These are phyloP conservation scores for Callipepla squamata DNA, from an alignment of 2,113 vertebrate genomes.

Conservation along the genomic window DNA sequence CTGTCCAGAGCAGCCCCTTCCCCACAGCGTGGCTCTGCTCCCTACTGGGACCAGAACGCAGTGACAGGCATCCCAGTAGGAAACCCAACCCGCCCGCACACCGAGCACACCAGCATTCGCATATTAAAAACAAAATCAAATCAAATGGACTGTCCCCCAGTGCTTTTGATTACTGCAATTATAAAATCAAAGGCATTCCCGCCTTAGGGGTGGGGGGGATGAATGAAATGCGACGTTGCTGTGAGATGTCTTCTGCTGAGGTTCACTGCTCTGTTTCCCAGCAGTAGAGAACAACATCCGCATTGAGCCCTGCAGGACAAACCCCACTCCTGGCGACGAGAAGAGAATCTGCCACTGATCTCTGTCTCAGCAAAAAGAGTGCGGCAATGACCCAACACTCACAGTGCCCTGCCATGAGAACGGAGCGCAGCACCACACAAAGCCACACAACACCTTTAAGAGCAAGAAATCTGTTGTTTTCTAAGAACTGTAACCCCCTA, in stretches of 20 bases:
- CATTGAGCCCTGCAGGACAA: not conserved
- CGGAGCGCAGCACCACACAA: accelerated
- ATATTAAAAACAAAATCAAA: not conserved
- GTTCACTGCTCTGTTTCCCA: not conserved
- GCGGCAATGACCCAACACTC: not conserved
- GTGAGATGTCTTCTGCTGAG: not conserved
- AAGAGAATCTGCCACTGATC: not conserved
- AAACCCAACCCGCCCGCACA: not conserved
- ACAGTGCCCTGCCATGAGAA: not conserved
- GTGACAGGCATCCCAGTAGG: not conserved
- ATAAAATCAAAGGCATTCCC: slow-evolving; percentile 26
- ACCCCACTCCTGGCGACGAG: not conserved
- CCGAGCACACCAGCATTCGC: not conserved
- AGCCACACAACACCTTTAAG: not conserved
- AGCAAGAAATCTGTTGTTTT: not conserved
- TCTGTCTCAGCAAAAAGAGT: not conserved
- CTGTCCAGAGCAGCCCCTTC: not conserved
- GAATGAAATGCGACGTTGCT: slow-evolving; percentile 4
- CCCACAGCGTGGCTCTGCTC: not conserved
- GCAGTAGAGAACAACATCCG: not conserved
- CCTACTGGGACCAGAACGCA: not conserved
- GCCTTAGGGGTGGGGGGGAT: not conserved
- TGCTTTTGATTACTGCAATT: slow-evolving; percentile 12
- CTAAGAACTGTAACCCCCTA: not conserved
- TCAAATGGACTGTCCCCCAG: not conserved